Evolutionary conservation across 64 coral and sea anemone species (phyloP), one percentile per base, ranked within the genome.

Genomic region (Montipora capricornis): DNA sequence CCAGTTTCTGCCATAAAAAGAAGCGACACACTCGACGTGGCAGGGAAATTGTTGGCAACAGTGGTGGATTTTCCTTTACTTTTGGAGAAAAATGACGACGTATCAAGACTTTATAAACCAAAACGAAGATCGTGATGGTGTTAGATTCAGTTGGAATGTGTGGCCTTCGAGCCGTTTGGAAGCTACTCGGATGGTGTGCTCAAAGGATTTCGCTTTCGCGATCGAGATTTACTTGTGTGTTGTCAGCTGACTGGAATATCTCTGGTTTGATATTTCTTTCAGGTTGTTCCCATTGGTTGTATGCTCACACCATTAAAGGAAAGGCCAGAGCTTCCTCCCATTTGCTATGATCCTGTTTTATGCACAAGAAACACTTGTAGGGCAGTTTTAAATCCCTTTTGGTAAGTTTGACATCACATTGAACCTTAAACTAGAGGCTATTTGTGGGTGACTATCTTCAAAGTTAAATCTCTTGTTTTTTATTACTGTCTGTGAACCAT

Each of bases 101-200:
- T 99, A 99, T 90, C 98, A 99, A 85, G 95, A 99, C 68, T 99
- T 94, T 95, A 99, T 99, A 68, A 96, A 94, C 66, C 98, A 99
- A 89, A 99, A 99, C 87, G 98, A 99, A 90, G 98, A 99, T 73
- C 82, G 98, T 81, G 98, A 99, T 89, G 97, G 97, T 81, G 97
- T 99, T 82, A 85, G 97, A 70, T 99, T 99, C 89, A 99, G 97
- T 74, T 99, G 97, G 97, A 99, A 99, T 91, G 97, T 99, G 46
- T 99, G 98, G 98, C 98, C 98, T 20, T 99, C 98, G 24, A 99
- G 98, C 74, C 92, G 98, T 9, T 90, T 99, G 59, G 98, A 99
- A 96, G 98, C 98, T 11, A 99, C 98, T 8, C 87, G 98, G 89
- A 99, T 99, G 98, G 98, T 99, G 66, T 57, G 14, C 20, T 80